These are phyloP conservation scores for Malurus melanocephalus DNA, from an alignment of 2,113 vertebrate genomes.

Conservation along the genomic window DNA sequence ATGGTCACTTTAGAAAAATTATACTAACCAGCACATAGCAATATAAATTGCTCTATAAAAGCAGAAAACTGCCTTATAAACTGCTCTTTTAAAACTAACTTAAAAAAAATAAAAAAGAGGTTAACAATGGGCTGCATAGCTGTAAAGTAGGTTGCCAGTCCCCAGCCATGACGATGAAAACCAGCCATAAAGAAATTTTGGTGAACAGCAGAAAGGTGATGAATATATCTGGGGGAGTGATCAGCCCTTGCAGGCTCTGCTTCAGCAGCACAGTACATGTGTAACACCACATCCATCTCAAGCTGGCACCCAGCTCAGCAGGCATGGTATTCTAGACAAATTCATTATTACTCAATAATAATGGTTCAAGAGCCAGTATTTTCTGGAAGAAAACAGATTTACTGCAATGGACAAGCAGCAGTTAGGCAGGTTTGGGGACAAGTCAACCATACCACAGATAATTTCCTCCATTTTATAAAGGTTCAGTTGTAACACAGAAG, in stretches of 20 bases:
- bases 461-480: conserved; percentile 12
- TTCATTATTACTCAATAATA: not conserved
- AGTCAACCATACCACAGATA: not conserved
- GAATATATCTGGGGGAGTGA: not conserved
- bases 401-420: not conserved
- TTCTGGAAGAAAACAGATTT: not conserved
- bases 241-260: not conserved
- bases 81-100: conserved; percentile 32
- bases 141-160: conserved; percentile 31
- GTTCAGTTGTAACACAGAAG: not conserved
- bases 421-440: not conserved
- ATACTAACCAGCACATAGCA: conserved; percentile 36
- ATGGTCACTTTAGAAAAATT: conserved; percentile 49
- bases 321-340: not conserved
- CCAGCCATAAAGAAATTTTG: conserved; percentile 1
- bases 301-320: not conserved
- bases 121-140: not conserved
- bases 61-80: conserved; percentile 39
- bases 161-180: not conserved
- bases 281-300: not conserved
- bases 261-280: not conserved
- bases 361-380: not conserved
- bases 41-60: conserved; percentile 49
- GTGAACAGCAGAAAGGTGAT: not conserved
- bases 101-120: not conserved